Evolutionary conservation across 2,797 vertebrate genomes (phyloP).

Genomic region (Harpagifer antarcticus): DNA sequence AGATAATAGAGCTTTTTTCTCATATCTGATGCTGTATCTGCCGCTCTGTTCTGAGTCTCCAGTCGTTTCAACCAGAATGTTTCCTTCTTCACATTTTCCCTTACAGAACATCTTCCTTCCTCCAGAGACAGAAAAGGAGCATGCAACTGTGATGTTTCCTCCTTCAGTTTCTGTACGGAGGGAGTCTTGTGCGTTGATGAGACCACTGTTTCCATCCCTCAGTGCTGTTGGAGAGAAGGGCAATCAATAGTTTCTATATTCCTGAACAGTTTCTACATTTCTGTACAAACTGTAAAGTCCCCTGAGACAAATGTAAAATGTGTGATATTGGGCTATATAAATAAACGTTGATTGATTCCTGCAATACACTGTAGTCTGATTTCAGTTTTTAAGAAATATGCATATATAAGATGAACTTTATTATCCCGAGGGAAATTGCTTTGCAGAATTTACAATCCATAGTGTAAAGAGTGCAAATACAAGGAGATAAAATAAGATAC

Average conservation of each 20-base stretch:
- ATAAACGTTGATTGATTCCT: too few species aligned
- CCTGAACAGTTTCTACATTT: too few species aligned
- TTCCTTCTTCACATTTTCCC: neutral
- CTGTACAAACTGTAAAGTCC: too few species aligned
- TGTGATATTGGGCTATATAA: too few species aligned
- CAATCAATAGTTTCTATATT: neutral
- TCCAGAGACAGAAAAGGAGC: accelerated
- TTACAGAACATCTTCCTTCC: constrained; percentile 12
- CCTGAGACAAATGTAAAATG: too few species aligned
- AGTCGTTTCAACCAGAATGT: constrained; percentile 4
- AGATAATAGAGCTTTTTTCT: too few species aligned
- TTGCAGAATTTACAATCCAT: too few species aligned
- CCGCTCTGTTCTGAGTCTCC: accelerated
- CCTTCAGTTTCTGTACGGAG: neutral
- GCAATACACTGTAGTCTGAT: neutral
- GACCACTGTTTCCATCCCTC: neutral
- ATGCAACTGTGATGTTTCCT: constrained; percentile 5
- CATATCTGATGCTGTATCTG: constrained; percentile 48
- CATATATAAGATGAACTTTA: too few species aligned
- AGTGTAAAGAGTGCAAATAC: too few species aligned
- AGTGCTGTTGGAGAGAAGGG: constrained; percentile 16
- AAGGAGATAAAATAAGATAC: too few species aligned
- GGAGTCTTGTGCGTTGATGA: neutral
- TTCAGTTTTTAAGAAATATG: neutral
- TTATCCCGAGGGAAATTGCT: too few species aligned